Conservation (phyloP, 1,140 invertebrate genomes). For the Zaprionus camerounensis region DNA sequence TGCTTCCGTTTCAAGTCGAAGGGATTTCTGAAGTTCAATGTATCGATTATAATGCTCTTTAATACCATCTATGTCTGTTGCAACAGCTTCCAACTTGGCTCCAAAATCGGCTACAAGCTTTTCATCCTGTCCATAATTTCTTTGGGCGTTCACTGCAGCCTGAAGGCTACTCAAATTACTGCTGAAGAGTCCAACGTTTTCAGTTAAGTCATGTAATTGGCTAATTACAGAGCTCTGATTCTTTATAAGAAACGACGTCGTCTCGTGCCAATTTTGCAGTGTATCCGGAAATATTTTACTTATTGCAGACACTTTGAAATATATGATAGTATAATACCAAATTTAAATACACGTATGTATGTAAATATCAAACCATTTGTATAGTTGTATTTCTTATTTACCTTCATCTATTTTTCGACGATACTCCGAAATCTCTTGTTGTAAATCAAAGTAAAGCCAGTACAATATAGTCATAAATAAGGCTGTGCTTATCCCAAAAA, state of each 20-base stretch:
- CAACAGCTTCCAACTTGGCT: constrained; percentile 76
- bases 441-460: constrained; percentile 82
- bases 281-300: constrained; percentile 87
- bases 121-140: constrained; percentile 75
- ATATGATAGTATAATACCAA: background rate
- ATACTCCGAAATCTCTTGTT: constrained; percentile 76
- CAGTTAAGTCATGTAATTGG: constrained; percentile 67
- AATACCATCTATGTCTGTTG: constrained; percentile 72
- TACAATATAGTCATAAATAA: constrained; percentile 72
- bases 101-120: constrained; percentile 80
- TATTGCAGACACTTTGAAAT: constrained; percentile 85
- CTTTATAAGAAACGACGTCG: constrained; percentile 86
- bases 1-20: constrained; percentile 59
- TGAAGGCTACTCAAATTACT: constrained; percentile 65
- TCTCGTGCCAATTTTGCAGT: constrained; percentile 87
- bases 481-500: constrained; percentile 66
- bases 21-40: constrained; percentile 61
- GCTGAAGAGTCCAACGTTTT: constrained; percentile 56
- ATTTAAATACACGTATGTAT: background rate
- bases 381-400: constrained; percentile 27
- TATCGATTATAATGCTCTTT: constrained; percentile 75
- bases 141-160: constrained; percentile 52
- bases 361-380: background rate
- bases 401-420: constrained; percentile 82
- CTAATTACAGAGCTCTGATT: constrained; percentile 85